Evolutionary conservation across 2,888 invertebrate species (phyloP).

Genomic region (Nomada lathburiana): DNA sequence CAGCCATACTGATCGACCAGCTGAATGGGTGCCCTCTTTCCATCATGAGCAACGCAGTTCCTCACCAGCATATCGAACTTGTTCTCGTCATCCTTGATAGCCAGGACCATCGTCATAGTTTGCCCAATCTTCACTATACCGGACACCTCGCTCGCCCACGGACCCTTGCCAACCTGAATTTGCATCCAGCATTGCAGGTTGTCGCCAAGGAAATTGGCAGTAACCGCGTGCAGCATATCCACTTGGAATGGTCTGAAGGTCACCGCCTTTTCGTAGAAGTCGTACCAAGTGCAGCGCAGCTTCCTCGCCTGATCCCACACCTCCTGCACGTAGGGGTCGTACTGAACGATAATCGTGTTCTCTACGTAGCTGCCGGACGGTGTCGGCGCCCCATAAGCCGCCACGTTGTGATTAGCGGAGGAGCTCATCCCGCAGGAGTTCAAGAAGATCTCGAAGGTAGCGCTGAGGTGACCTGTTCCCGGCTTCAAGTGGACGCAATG

Average conservation of each 20-base stretch:
- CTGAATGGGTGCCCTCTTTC: conserved; percentile 96
- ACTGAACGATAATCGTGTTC: conserved; percentile 97
- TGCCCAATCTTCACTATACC: conserved; percentile 98
- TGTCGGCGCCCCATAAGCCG: conserved; percentile 93
- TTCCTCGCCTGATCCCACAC: conserved; percentile 98
- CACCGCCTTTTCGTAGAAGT: conserved; percentile 97
- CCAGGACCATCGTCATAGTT: conserved; percentile 98
- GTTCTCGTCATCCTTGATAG: conserved; percentile 97
- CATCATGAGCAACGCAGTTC: conserved; percentile 97
- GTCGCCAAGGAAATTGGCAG: conserved; percentile 97
- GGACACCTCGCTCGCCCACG: conserved; percentile 98
- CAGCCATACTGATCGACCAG: conserved; percentile 97
- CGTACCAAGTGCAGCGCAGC: conserved; percentile 97
- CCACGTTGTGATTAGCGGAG: conserved; percentile 95
- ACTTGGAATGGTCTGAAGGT: conserved; percentile 98
- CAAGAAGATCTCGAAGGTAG: conserved; percentile 96
- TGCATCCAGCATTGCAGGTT: conserved; percentile 99
- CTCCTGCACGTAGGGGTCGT: conserved; percentile 97
- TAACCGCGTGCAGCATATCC: conserved; percentile 97
- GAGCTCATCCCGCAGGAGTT: conserved; percentile 97
- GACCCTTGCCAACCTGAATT: conserved; percentile 97
- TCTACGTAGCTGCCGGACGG: conserved; percentile 97
- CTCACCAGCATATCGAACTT: conserved; percentile 98
- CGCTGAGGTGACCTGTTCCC: conserved; percentile 95
- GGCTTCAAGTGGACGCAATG: conserved; percentile 97